These are phyloP conservation scores for Hybos culiciformis DNA, from an alignment of 2,888 invertebrate species.

Conservation along the genomic window DNA sequence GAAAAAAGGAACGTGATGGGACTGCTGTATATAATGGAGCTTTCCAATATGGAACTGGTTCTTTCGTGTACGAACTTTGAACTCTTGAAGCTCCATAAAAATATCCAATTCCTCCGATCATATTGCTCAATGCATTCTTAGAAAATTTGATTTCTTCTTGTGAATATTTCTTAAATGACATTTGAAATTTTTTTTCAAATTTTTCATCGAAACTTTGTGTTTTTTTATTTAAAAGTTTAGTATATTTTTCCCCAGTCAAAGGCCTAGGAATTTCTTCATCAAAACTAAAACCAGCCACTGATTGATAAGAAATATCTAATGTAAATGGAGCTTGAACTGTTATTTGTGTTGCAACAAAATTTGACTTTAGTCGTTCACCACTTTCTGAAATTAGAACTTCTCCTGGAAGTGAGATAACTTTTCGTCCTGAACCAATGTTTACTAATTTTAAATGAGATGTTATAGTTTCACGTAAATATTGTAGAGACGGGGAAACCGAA, in stretches of 20 bases:
- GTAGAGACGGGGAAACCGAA: slow-evolving; percentile 53
- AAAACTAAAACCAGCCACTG: slow-evolving; percentile 46
- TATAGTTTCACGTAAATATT: slow-evolving; percentile 61
- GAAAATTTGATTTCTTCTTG: slow-evolving; percentile 59
- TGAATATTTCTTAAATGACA: slow-evolving; percentile 54
- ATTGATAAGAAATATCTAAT: slow-evolving; percentile 72
- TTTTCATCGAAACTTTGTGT: slow-evolving; percentile 53
- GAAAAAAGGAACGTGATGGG: slow-evolving; percentile 88
- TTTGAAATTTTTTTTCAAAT: slow-evolving; percentile 68
- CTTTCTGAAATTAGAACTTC: slow-evolving; percentile 40
- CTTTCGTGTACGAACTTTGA: slow-evolving; percentile 60
- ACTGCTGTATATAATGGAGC: slow-evolving; percentile 86
- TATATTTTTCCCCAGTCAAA: slow-evolving; percentile 50
- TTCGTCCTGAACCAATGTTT: slow-evolving; percentile 38
- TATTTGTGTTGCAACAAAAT: slow-evolving; percentile 66
- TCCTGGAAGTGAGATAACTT: slow-evolving; percentile 47
- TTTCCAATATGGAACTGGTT: slow-evolving; percentile 88
- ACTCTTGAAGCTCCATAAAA: slow-evolving; percentile 89
- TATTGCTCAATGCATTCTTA: slow-evolving; percentile 76
- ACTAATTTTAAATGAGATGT: slow-evolving; percentile 52
- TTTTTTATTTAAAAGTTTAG: slow-evolving; percentile 46
- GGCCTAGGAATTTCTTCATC: slow-evolving; percentile 31
- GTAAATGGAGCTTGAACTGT: slow-evolving; percentile 66
- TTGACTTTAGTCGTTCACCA: slow-evolving; percentile 51
- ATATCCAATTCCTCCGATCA: slow-evolving; percentile 93